Percentiles rank a stretch among this genome's conserved stretches.
These are phyloP conservation scores for Dryobota labecula DNA, from an alignment of 2,888 invertebrate genomes.

Conservation along the genomic window DNA sequence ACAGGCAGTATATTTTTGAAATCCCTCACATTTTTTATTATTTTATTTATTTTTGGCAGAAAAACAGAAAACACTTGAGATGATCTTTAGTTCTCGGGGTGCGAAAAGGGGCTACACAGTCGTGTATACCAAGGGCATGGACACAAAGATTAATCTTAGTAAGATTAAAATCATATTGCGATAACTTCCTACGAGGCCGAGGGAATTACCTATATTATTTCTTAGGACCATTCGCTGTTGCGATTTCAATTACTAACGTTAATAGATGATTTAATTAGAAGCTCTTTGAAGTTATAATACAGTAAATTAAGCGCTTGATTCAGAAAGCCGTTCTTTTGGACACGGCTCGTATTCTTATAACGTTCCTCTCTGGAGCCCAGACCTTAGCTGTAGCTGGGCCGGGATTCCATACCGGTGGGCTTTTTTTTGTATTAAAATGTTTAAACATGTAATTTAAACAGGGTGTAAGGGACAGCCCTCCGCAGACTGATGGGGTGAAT, in stretches of 20 bases:
- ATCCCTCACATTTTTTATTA: background rate
- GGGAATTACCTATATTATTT: constrained; percentile 18
- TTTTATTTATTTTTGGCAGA: background rate
- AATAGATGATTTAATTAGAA: constrained; percentile 14
- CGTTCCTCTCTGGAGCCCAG: no score
- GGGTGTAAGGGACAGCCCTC: no score
- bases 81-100: background rate
- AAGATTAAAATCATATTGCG: constrained; percentile 31
- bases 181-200: background rate
- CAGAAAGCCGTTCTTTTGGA: no score
- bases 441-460: no score
- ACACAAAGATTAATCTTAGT: constrained; percentile 6
- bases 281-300: background rate
- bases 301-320: no score
- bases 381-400: no score
- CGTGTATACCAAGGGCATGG: background rate
- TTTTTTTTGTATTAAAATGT: no score
- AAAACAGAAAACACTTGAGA: background rate
- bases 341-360: no score
- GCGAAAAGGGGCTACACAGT: background rate
- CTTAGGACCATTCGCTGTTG: background rate
- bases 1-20: no score
- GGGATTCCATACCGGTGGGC: no score
- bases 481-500: no score
- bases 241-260: constrained; percentile 17